Conservation (phyloP, 1,140 invertebrate species). For the Glossosoma conforme region DNA sequence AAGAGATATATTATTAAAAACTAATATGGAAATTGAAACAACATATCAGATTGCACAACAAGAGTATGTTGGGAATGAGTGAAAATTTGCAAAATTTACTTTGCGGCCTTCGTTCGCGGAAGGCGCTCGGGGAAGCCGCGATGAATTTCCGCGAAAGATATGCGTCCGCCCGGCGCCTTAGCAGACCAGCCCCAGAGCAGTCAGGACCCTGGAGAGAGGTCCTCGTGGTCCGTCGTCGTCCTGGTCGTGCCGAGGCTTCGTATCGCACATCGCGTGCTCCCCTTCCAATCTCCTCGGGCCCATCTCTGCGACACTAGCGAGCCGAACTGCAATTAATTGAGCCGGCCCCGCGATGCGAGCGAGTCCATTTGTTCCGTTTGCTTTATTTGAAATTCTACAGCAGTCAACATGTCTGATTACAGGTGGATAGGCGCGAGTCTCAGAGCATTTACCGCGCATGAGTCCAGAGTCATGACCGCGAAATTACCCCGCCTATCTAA, state of each 20-base stretch:
- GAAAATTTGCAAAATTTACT: no score
- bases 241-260: background rate
- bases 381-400: constrained; percentile 22
- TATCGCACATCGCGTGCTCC: constrained; percentile 3
- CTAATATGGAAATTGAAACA: no score
- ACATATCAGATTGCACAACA: no score
- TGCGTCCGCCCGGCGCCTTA: background rate
- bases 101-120: no score
- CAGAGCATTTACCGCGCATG: background rate
- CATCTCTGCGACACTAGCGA: constrained; percentile 12
- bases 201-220: background rate
- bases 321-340: constrained; percentile 20
- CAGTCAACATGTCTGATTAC: constrained; percentile 16
- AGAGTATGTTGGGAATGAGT: no score
- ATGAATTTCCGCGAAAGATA: constrained; percentile 10
- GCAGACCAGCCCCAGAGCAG: no score
- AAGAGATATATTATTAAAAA: no score
- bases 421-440: constrained; percentile 7
- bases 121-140: background rate
- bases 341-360: background rate
- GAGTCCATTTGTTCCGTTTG: constrained; percentile 14
- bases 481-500: constrained; percentile 1
- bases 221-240: constrained; percentile 1
- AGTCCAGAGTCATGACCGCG: background rate
- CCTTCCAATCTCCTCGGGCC: background rate